Evolutionary conservation across 2,797 vertebrate species (phyloP).

Genomic region (Todus mexicanus): DNA sequence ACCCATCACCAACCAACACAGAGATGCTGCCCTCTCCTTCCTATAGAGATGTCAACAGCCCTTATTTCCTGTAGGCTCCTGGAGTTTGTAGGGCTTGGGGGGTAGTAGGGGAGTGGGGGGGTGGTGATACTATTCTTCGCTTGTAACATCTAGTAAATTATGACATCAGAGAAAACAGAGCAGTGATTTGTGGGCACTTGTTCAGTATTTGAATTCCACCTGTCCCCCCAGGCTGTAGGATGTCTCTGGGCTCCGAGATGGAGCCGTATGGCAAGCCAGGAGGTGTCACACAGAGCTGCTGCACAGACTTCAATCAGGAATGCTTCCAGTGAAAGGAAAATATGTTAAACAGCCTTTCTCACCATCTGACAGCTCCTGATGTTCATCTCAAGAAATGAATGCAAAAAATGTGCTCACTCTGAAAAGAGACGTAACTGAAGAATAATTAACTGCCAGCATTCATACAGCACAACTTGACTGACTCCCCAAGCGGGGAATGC

Average conservation of each 20-base stretch:
- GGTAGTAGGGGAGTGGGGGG: no score
- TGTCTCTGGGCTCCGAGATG: background rate
- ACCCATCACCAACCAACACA: background rate
- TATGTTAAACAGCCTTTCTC: constrained; percentile 35
- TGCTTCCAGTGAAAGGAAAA: background rate
- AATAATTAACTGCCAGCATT: background rate
- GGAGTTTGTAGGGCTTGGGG: background rate
- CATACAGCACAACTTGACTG: background rate
- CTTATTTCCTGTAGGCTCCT: background rate
- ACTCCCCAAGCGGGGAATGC: background rate
- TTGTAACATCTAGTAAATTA: background rate
- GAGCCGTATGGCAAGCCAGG: background rate
- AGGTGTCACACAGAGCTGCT: background rate
- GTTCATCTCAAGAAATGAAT: background rate
- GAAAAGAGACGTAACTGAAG: background rate
- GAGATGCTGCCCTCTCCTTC: background rate
- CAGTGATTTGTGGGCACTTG: background rate
- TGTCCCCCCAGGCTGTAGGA: background rate
- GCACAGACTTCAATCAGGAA: background rate
- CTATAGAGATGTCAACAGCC: background rate
- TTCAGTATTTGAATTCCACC: background rate
- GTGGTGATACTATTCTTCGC: background rate
- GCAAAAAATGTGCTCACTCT: background rate
- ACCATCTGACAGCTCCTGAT: constrained; percentile 13
- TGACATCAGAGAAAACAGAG: background rate